Evolutionary conservation across 30 jellyfish, hydroid and myxozoan genomes (phyloP).

Genomic region (Cassiopea xamachana): DNA sequence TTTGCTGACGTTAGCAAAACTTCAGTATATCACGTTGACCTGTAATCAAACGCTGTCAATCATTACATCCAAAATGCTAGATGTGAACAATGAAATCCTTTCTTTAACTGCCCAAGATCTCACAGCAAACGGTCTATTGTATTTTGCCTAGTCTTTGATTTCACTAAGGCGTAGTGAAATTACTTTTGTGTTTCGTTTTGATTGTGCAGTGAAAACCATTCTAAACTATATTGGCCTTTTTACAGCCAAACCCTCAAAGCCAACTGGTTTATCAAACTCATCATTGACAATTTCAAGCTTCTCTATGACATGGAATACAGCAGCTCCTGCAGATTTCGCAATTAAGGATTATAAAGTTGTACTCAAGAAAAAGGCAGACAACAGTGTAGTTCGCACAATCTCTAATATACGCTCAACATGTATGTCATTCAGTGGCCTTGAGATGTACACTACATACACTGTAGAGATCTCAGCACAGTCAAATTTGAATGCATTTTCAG

Average conservation of each 20-base stretch:
- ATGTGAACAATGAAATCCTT: too few relatives aligned
- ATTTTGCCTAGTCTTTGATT: too few relatives aligned
- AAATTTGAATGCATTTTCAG: conserved; percentile 11
- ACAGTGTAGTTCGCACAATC: neutral
- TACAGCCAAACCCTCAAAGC: conserved; percentile 49
- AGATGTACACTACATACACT: conserved; percentile 47
- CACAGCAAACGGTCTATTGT: too few relatives aligned
- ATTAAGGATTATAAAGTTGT: conserved; percentile 35
- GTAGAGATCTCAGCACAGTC: conserved; percentile 48
- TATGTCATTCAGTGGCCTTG: conserved; percentile 37
- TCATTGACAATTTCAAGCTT: conserved; percentile 19
- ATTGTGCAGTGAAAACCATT: neutral
- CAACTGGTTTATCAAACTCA: conserved; percentile 26
- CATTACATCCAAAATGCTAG: too few relatives aligned
- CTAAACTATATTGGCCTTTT: neutral
- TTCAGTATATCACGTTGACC: too few relatives aligned
- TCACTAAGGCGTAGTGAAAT: too few relatives aligned
- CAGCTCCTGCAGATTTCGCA: conserved; percentile 31
- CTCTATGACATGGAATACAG: conserved; percentile 32
- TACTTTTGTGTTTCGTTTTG: neutral
- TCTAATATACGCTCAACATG: neutral
- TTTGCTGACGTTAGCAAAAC: too few relatives aligned
- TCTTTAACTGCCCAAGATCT: too few relatives aligned
- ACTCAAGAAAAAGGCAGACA: conserved; percentile 39
- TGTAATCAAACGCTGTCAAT: too few relatives aligned